Percentiles rank a stretch among this genome's conserved stretches.
Evolutionary conservation across 2,888 invertebrate genomes (phyloP).

Genomic region (Fabriciana adippe): DNA sequence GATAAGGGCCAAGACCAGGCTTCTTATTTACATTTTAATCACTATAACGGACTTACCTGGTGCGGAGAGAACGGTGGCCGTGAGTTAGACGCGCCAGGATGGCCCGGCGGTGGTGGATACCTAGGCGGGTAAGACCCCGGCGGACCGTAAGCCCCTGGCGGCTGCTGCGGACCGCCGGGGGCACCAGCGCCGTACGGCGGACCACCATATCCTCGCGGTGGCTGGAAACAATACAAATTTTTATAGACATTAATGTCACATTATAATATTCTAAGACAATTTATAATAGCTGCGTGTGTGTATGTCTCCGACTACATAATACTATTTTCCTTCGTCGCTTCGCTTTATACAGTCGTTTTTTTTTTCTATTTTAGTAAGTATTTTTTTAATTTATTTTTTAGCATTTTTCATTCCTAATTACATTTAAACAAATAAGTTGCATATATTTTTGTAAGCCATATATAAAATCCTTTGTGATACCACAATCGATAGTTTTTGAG

Average conservation of each 20-base stretch:
- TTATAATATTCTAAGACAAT: not conserved
- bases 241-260: not conserved
- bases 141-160: conserved; percentile 77
- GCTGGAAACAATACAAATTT: conserved; percentile 52
- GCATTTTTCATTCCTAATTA: too few relatives aligned
- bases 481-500: too few relatives aligned
- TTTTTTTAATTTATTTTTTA: too few relatives aligned
- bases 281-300: too few relatives aligned
- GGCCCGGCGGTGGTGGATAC: conserved; percentile 75
- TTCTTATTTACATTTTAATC: not conserved
- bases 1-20: too few relatives aligned
- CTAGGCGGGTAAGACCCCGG: conserved; percentile 83
- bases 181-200: conserved; percentile 78
- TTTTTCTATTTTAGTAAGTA: too few relatives aligned
- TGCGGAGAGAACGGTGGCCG: conserved; percentile 78
- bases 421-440: too few relatives aligned
- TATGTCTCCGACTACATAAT: too few relatives aligned
- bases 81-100: conserved; percentile 72
- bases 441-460: too few relatives aligned
- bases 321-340: too few relatives aligned
- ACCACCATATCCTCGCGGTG: conserved; percentile 75
- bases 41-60: conserved; percentile 56
- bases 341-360: too few relatives aligned
- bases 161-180: conserved; percentile 75
- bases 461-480: too few relatives aligned